A percentile compares a stretch with the other conserved stretches of the same genome.
Evolutionary conservation across 2,888 invertebrate species (phyloP).

Genomic region (Ophioninae sp.): DNA sequence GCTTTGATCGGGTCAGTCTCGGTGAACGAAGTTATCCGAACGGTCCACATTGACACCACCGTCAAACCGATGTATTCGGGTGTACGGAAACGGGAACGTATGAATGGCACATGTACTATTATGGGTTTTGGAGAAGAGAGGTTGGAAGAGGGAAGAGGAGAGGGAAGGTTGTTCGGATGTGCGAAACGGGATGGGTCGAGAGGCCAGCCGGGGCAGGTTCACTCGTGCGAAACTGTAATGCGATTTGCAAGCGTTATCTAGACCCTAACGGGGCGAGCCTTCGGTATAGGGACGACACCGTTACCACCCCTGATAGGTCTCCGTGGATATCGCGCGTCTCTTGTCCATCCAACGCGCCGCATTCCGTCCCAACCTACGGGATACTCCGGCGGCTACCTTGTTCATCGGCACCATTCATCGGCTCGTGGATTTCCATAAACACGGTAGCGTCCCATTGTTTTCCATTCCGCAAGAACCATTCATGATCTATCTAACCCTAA

Average conservation of each 20-base stretch:
- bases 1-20: not conserved
- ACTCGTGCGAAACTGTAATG: constrained; percentile 72
- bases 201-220: constrained; percentile 45
- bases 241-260: constrained; percentile 80
- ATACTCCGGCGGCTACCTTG: constrained; percentile 17
- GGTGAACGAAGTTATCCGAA: not conserved
- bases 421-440: constrained; percentile 77
- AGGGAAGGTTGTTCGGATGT: not conserved
- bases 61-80: constrained; percentile 8
- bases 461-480: constrained; percentile 63
- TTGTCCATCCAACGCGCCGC: not conserved
- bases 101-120: constrained; percentile 38
- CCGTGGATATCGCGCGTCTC: constrained; percentile 3
- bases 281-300: constrained; percentile 28
- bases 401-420: constrained; percentile 60
- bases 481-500: constrained; percentile 58
- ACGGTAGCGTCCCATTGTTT: constrained; percentile 73
- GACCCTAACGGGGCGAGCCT: constrained; percentile 69
- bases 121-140: constrained; percentile 15
- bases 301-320: constrained; percentile 23
- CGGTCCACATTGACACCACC: constrained; percentile 22
- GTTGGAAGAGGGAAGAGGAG: too few species aligned
- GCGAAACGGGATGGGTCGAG: constrained; percentile 41
- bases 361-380: constrained; percentile 5
- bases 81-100: constrained; percentile 12